Evolutionary conservation across 2,797 vertebrate species (phyloP).

Genomic region (Pseudocheirus occidentalis): DNA sequence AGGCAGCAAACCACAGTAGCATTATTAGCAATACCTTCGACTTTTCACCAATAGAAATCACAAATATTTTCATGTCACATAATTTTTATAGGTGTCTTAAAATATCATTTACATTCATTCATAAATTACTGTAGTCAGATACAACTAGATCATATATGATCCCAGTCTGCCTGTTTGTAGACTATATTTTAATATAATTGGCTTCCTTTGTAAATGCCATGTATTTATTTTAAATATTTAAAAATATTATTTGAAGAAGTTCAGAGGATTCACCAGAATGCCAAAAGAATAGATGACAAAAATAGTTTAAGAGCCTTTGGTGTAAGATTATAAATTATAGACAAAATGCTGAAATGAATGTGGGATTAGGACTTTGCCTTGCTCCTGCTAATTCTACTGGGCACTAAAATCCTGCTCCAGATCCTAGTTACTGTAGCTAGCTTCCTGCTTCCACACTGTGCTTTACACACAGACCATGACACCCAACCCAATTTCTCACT

Average conservation of each 20-base stretch:
- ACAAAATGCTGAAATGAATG: background rate
- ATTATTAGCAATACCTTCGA: background rate
- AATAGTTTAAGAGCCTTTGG: background rate
- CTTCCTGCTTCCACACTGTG: background rate
- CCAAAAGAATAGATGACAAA: background rate
- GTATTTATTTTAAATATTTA: background rate
- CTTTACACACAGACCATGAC: background rate
- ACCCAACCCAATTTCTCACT: background rate
- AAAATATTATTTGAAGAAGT: background rate
- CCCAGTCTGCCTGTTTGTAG: background rate
- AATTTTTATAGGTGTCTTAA: background rate
- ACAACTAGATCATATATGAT: background rate
- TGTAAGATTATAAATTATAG: background rate
- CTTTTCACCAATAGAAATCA: background rate
- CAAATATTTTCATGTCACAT: background rate
- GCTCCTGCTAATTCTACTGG: background rate
- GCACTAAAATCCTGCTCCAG: background rate
- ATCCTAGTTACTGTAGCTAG: background rate
- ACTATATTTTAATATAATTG: background rate
- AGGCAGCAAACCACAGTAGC: background rate
- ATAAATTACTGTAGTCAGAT: background rate
- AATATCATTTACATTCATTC: background rate
- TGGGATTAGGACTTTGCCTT: background rate
- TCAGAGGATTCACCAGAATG: background rate
- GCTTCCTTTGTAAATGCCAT: background rate